Evolutionary conservation across 2,888 invertebrate genomes (phyloP), one percentile per base, ranked within the genome.

Genomic region (Malacosoma neustria): DNA sequence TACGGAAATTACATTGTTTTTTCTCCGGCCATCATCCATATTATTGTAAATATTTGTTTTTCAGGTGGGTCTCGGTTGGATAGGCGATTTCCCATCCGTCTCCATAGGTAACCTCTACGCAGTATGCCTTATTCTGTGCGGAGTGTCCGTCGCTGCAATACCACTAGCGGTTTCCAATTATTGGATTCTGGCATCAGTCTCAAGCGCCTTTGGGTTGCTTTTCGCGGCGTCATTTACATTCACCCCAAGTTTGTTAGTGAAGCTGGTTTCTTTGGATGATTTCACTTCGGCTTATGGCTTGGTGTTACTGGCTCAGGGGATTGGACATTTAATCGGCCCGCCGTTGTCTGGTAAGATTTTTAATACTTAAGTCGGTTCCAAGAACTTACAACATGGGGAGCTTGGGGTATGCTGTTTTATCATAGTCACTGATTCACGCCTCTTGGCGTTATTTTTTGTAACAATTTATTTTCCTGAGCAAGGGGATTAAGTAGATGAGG

Each of bases 201-300:
- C 88, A 12, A 90, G 90, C 0, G 79, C 91, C 0, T 98, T 96
- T 75, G 98, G 98, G 7, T 87, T 97, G 46, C 93, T 95, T 49
- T 96, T 97, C 65, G 95, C 96, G 34, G 97, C 96, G 49, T 95
- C 93, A 42, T 97, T 96, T 71, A 93, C 96, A 1, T 93, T 97
- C 50, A 96, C 96, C 0, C 95, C 96, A 0, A 93, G 95, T 57
- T 91, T 98, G 54, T 80, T 97, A 48, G 95, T 96, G 32, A 92
- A 95, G 60, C 81, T 97, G 55, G 93, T 97, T 29, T 95, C 96
- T 3, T 76, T 98, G 63, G 96, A 97, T 64, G 91, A 94, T 49
- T 97, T 98, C 67, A 96, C 97, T 3, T 92, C 93, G 45, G 97
- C 97, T 9, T 98, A 97, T 71, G 98, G 98, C 11, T 75, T 98